Percentiles rank a stretch among this genome's conserved stretches.
These are phyloP conservation scores for Tribolium freemani DNA, from an alignment of 2,888 invertebrate species.

Conservation along the genomic window DNA sequence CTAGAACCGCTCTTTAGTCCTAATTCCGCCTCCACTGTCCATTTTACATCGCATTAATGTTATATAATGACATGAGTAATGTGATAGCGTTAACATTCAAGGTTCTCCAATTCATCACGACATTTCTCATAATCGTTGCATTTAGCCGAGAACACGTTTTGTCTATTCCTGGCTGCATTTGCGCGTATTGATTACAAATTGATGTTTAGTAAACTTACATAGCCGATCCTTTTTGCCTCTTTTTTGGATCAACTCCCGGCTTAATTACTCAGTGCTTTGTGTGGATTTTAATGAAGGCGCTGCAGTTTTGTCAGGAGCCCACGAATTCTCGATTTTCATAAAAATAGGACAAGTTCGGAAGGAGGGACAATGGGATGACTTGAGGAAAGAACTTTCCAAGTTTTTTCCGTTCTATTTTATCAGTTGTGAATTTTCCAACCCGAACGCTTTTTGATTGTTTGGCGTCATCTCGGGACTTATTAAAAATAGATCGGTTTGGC, in stretches of 20 bases:
- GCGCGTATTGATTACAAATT: constrained; percentile 9
- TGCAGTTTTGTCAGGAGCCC: neutral
- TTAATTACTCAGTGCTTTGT: constrained; percentile 22
- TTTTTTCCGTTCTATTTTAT: constrained; percentile 18
- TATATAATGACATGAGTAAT: constrained; percentile 31
- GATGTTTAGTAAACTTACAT: neutral
- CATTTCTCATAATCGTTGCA: constrained; percentile 31
- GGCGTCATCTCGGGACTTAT: constrained; percentile 29
- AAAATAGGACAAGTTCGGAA: constrained; percentile 35
- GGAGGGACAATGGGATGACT: constrained; percentile 7
- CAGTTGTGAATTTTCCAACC: constrained; percentile 23
- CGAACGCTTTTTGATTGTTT: constrained; percentile 15
- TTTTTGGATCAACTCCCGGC: constrained; percentile 7
- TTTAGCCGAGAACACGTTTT: constrained; percentile 19
- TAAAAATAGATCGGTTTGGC: constrained; percentile 28
- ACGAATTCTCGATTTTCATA: constrained; percentile 7
- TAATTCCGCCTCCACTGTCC: constrained; percentile 10
- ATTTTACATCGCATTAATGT: constrained; percentile 17
- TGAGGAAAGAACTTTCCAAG: constrained; percentile 8
- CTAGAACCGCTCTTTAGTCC: neutral
- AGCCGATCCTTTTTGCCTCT: neutral
- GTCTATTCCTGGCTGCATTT: constrained; percentile 1
- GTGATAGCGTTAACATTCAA: constrained; percentile 25
- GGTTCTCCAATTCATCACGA: constrained; percentile 26
- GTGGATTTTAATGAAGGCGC: constrained; percentile 2